Base-by-base conservation (phyloP, 2,888 invertebrate genomes). In the Drosophila subsilvestris region DNA sequence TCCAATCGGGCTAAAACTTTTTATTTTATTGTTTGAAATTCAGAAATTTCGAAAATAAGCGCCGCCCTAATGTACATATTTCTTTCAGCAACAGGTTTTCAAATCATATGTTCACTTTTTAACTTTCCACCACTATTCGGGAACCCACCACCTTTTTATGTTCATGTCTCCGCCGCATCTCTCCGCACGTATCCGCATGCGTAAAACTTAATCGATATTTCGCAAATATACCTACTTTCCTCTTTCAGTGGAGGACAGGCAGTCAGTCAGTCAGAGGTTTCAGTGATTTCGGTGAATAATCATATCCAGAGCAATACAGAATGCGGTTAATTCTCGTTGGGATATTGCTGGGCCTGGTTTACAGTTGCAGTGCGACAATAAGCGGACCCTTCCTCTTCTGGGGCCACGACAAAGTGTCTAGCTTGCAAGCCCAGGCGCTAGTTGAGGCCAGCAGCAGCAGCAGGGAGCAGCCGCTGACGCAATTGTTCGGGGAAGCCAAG, bases 371-470 rank as follows among this genome's bases (percentile, higher is more conserved):
- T 48, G 93, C 92, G 7, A 93, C 93, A 76, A 89, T 94, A 43
- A 94, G 93, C 89, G 94, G 94, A 0, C 94, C 94, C 0, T 94
- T 94, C 82, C 77, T 94, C 6, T 93, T 94, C 78, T 94, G 94
- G 91, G 94, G 94, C 1, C 93, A 93, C 5, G 92, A 93, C 51
- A 92, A 93, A 8, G 86, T 94, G 0, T 91, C 91, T 37, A 91
- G 91, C 45, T 93, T 93, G 68, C 92, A 92, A 65, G 88, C 93
- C 32, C 93, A 94, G 42, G 93, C 94, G 2, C 80, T 94, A 37
- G 92, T 93, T 67, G 93, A 93, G 56, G 84, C 94, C 47, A 93
- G 49, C 37, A 67, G 57, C 47, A 93, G 49, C 37, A 67, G 57
- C 58, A 78, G 93, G 56, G 94, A 94, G 78, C 93, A 93, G 91